phyloP scores from a whole-genome alignment of 2,113 vertebrate species.

The Hypocryptadius cinnamomeus region DNA sequence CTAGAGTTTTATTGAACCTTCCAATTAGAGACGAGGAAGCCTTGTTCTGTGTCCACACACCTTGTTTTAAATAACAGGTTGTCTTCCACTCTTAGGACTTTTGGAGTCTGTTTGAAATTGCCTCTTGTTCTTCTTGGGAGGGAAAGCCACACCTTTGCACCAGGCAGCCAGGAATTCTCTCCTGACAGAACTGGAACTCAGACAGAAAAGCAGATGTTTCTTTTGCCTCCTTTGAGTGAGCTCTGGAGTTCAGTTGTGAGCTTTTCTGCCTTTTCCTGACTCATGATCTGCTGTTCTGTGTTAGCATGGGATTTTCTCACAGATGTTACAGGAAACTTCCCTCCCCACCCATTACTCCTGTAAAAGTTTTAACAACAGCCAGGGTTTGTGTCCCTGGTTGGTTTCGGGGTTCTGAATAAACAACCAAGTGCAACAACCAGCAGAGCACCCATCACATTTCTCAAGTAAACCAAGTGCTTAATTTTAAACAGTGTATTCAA shows the following conservation, averaged over 20 bases:
- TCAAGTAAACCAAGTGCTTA: background rate
- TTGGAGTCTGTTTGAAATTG: background rate
- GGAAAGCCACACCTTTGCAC: conserved; percentile 23
- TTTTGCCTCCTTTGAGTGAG: background rate
- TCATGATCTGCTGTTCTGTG: background rate
- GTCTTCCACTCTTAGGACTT: background rate
- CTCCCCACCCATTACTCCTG: background rate
- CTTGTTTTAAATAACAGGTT: conserved; percentile 24
- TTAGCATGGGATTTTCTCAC: background rate
- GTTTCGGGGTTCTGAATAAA: background rate
- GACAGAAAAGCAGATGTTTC: background rate
- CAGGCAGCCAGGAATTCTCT: background rate
- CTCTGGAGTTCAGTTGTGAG: background rate
- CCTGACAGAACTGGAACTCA: background rate
- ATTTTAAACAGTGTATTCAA: background rate
- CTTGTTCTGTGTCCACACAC: background rate
- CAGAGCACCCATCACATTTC: background rate
- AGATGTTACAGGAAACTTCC: background rate
- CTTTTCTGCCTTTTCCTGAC: background rate
- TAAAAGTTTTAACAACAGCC: background rate
- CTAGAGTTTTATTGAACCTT: background rate
- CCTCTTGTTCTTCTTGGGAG: background rate
- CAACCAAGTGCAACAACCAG: background rate
- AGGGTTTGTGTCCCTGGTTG: background rate
- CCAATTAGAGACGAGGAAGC: background rate